phyloP scores from a whole-genome alignment of 2,888 invertebrate genomes.

The Drosophila paracracens region DNA sequence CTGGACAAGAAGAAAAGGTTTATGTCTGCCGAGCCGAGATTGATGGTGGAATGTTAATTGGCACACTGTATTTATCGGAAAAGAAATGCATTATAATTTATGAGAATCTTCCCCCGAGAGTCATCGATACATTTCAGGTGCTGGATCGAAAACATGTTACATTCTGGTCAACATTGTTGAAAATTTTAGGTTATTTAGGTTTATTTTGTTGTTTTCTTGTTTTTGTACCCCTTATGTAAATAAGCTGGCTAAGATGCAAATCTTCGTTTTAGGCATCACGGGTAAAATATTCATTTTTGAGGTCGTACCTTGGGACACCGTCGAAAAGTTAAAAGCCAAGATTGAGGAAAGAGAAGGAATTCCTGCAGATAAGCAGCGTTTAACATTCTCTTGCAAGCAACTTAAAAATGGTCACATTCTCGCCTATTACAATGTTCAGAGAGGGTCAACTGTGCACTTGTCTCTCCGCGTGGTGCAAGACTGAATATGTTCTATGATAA shows the following conservation, averaged over 20 bases:
- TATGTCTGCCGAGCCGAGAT: constrained; percentile 35
- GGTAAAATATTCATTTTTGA: no score
- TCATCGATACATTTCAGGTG: constrained; percentile 44
- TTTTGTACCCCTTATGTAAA: no score
- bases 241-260: no score
- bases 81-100: constrained; percentile 31
- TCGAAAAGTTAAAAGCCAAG: not conserved
- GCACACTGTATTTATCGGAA: constrained; percentile 17
- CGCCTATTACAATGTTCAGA: no score
- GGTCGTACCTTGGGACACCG: not conserved
- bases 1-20: constrained; percentile 17
- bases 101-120: constrained; percentile 11
- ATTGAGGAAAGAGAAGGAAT: not conserved
- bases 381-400: not conserved
- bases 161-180: not conserved
- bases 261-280: no score
- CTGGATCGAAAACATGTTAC: constrained; percentile 18
- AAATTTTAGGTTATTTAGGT: no score
- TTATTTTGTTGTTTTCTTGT: no score
- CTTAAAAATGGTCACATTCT: not conserved
- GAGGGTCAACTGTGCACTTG: no score
- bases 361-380: not conserved
- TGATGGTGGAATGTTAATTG: constrained; percentile 33
- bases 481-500: no score
- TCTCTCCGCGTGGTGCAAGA: no score